Conservation (phyloP, 2,888 invertebrate genomes). For the Microctonus hyperodae region DNA sequence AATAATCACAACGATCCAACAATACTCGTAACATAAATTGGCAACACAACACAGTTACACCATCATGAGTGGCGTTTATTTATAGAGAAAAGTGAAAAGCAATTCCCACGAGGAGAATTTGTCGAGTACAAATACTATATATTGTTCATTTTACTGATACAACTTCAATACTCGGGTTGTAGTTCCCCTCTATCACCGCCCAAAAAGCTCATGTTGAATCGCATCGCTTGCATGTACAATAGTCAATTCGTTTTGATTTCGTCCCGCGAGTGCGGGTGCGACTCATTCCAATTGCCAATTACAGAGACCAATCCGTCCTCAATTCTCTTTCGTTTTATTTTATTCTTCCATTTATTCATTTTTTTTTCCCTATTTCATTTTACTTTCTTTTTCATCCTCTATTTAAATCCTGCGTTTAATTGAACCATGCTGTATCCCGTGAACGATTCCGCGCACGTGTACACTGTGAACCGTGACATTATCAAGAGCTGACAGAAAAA, state of each 20-base stretch:
- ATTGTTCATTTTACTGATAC: conserved; percentile 4
- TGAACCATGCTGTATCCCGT: neutral
- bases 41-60: neutral
- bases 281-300: conserved; percentile 19
- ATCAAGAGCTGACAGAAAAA: neutral
- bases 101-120: conserved; percentile 5
- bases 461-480: neutral
- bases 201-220: conserved; percentile 21
- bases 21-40: neutral
- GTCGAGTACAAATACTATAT: neutral
- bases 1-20: conserved; percentile 8
- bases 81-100: neutral
- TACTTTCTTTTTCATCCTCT: neutral
- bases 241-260: conserved; percentile 23
- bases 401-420: conserved; percentile 15
- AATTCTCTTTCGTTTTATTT: neutral
- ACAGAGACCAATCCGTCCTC: conserved; percentile 19
- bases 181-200: neutral
- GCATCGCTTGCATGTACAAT: conserved; percentile 20
- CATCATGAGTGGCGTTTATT: neutral
- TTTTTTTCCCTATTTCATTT: too few relatives aligned
- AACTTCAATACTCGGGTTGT: neutral
- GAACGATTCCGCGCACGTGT: conserved; percentile 6
- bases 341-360: too few relatives aligned
- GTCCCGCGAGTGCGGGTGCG: conserved; percentile 1